Conservation (phyloP, 2,888 invertebrate species). For the Hirtodrosophila duncani region DNA sequence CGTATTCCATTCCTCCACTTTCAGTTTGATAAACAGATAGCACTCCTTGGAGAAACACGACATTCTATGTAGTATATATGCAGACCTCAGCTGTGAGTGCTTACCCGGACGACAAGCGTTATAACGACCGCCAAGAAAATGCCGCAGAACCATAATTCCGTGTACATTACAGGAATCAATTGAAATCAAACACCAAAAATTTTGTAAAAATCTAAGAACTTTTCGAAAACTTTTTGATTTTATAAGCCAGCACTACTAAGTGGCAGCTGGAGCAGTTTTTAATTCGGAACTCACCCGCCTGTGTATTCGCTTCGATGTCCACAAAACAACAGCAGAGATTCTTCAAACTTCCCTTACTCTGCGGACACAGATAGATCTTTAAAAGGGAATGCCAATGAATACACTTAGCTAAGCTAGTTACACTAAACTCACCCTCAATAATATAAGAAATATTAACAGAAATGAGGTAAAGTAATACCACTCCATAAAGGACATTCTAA, state of each 20-base stretch:
- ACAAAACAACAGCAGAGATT: slow-evolving; percentile 21
- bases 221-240: too few species aligned
- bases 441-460: slow-evolving; percentile 42
- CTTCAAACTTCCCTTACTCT: slow-evolving; percentile 31
- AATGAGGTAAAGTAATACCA: slow-evolving; percentile 52
- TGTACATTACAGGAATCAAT: too few species aligned
- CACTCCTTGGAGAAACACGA: slow-evolving; percentile 41
- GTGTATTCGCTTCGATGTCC: slow-evolving; percentile 3
- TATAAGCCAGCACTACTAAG: too few species aligned
- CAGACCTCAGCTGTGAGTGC: slow-evolving; percentile 2
- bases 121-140: slow-evolving; percentile 43
- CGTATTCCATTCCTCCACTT: slow-evolving; percentile 46
- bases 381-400: background rate
- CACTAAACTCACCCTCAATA: slow-evolving; percentile 46
- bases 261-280: slow-evolving; percentile 22
- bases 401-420: background rate
- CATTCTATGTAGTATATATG: background rate
- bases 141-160: slow-evolving; percentile 54
- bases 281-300: slow-evolving; percentile 39
- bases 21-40: slow-evolving; percentile 50
- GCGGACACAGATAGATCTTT: slow-evolving; percentile 52
- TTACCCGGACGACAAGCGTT: slow-evolving; percentile 49
- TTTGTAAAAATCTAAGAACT: too few species aligned
- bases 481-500: slow-evolving; percentile 47
- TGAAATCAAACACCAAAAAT: too few species aligned